Conservation (phyloP, 2,888 invertebrate species). For the Eupithecia vulgata region DNA sequence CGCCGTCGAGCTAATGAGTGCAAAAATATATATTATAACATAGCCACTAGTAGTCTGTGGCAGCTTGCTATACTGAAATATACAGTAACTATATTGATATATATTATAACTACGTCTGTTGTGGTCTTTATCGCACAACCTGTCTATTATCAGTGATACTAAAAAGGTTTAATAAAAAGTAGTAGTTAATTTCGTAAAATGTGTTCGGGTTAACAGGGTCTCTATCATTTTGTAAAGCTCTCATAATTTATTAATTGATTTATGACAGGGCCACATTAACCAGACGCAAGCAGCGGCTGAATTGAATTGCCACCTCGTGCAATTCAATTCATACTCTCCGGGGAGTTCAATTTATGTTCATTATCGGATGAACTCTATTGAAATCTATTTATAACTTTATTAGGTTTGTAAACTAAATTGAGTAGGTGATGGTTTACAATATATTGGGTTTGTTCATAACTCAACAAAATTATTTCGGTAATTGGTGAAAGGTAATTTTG, state of each 20-base stretch:
- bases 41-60: too few species aligned
- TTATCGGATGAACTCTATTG: background rate
- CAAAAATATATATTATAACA: too few species aligned
- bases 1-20: too few species aligned
- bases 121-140: background rate
- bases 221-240: slow-evolving; percentile 8
- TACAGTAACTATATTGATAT: too few species aligned
- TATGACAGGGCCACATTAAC: background rate
- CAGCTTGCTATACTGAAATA: too few species aligned
- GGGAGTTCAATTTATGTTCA: background rate
- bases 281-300: background rate
- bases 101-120: too few species aligned
- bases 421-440: background rate
- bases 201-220: background rate
- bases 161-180: background rate
- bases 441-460: background rate
- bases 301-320: slow-evolving; percentile 7
- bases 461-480: background rate
- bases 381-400: background rate
- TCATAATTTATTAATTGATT: slow-evolving; percentile 13
- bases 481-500: background rate
- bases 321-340: slow-evolving; percentile 10
- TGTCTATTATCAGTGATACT: background rate
- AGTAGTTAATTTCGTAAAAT: background rate
- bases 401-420: background rate